Evolutionary conservation across 2,888 invertebrate genomes (phyloP).

Genomic region (Drosophila kanekoi): DNA sequence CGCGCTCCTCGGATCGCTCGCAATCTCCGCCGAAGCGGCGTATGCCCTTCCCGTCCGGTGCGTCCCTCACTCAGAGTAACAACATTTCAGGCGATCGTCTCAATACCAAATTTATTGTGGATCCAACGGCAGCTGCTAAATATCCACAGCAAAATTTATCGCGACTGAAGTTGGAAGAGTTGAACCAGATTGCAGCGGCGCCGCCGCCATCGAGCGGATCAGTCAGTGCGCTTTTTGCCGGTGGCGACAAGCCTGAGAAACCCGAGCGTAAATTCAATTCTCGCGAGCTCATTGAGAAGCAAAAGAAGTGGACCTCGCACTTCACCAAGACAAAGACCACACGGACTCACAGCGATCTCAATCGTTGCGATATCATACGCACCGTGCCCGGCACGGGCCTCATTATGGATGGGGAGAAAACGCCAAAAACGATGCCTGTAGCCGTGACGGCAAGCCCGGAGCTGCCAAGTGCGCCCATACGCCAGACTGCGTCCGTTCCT

Average conservation of each 20-base stretch:
- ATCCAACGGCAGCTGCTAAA: constrained; percentile 64
- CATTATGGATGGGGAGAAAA: constrained; percentile 84
- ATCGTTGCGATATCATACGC: constrained; percentile 86
- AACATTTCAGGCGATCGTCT: constrained; percentile 67
- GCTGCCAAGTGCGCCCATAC: constrained; percentile 83
- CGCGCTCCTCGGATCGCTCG: constrained; percentile 84
- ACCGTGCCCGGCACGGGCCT: constrained; percentile 86
- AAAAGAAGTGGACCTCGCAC: constrained; percentile 96
- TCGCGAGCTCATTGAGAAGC: constrained; percentile 94
- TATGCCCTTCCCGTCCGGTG: constrained; percentile 84
- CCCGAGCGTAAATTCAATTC: constrained; percentile 93
- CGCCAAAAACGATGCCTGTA: constrained; percentile 40
- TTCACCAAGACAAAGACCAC: constrained; percentile 91
- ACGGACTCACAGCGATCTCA: constrained; percentile 88
- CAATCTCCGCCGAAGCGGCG: constrained; percentile 84
- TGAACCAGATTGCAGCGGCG: constrained; percentile 11
- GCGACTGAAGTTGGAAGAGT: constrained; percentile 87
- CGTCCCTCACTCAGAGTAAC: constrained; percentile 79
- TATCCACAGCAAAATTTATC: constrained; percentile 86
- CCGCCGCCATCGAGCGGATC: constrained; percentile 47
- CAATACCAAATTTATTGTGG: constrained; percentile 82
- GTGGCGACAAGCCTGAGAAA: constrained; percentile 90
- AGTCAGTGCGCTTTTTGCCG: constrained; percentile 61
- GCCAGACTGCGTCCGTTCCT: constrained; percentile 52
- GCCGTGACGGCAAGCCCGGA: constrained; percentile 55